phyloP scores from a whole-genome alignment of 2,797 vertebrate genomes.

The Hyperoplus lanceolatus region DNA sequence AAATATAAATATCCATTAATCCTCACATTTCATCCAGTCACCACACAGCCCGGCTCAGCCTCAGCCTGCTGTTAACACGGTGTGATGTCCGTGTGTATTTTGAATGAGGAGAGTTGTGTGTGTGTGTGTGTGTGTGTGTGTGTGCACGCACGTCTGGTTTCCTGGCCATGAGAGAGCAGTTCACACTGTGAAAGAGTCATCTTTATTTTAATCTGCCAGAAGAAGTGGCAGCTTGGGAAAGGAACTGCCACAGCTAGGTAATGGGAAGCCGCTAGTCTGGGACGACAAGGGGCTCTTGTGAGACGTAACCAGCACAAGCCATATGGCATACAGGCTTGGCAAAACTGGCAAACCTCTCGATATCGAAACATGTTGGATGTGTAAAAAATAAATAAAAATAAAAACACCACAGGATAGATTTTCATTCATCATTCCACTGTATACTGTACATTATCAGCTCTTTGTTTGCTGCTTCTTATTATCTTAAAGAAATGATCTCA shows the following conservation, averaged over 20 bases:
- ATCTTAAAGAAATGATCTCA: slow-evolving; percentile 27
- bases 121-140: slow-evolving; percentile 23
- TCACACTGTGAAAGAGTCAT: slow-evolving; percentile 86
- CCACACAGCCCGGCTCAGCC: slow-evolving; percentile 73
- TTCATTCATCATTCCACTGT: slow-evolving; percentile 4
- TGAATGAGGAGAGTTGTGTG: slow-evolving; percentile 59
- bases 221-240: slow-evolving; percentile 87
- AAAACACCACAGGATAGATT: slow-evolving; percentile 6
- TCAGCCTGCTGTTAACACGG: slow-evolving; percentile 90
- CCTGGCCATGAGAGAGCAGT: slow-evolving; percentile 64
- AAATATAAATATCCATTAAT: slow-evolving; percentile 99
- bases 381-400: not conserved
- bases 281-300: slow-evolving; percentile 79
- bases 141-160: slow-evolving; percentile 42
- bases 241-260: slow-evolving; percentile 89
- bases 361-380: slow-evolving; percentile 49
- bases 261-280: slow-evolving; percentile 76
- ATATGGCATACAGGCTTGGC: slow-evolving; percentile 78
- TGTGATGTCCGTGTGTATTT: slow-evolving; percentile 64
- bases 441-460: slow-evolving; percentile 11
- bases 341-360: slow-evolving; percentile 65
- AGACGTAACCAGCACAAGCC: slow-evolving; percentile 77
- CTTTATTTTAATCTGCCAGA: slow-evolving; percentile 94
- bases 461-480: slow-evolving; percentile 32
- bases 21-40: slow-evolving; percentile 94